Conservation (phyloP, 2,888 invertebrate genomes). For the Agrotis segetum region DNA sequence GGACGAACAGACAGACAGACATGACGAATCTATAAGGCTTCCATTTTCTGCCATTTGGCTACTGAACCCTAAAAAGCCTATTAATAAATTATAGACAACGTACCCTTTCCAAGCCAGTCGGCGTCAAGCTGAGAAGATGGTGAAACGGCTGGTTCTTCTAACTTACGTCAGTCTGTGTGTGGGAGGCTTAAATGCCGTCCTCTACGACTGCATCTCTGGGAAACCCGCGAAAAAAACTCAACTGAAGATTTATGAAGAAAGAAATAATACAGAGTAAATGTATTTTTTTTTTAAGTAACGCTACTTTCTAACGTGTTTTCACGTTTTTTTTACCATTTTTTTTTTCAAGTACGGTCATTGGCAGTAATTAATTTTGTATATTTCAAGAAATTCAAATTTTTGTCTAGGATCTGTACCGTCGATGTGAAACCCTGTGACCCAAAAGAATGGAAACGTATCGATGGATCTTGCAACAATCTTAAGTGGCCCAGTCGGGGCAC, state of each 20-base stretch:
- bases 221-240: slow-evolving; percentile 21
- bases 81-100: no score
- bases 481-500: slow-evolving; percentile 37
- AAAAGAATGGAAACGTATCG: slow-evolving; percentile 28
- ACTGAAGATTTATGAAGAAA: slow-evolving; percentile 15
- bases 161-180: neutral
- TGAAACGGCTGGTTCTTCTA: slow-evolving; percentile 8
- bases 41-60: no score
- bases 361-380: no score
- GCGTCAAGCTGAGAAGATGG: neutral
- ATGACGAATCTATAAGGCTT: no score
- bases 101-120: no score
- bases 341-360: no score
- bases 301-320: no score
- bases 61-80: no score
- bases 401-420: slow-evolving; percentile 31
- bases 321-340: no score
- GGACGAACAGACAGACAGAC: no score
- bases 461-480: slow-evolving; percentile 51
- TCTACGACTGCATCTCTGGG: slow-evolving; percentile 36
- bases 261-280: slow-evolving; percentile 28
- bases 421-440: slow-evolving; percentile 37
- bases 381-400: no score
- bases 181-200: slow-evolving; percentile 1
- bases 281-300: no score